These are phyloP conservation scores for Hemaris fuciformis DNA, from an alignment of 2,888 invertebrate species.

Conservation along the genomic window DNA sequence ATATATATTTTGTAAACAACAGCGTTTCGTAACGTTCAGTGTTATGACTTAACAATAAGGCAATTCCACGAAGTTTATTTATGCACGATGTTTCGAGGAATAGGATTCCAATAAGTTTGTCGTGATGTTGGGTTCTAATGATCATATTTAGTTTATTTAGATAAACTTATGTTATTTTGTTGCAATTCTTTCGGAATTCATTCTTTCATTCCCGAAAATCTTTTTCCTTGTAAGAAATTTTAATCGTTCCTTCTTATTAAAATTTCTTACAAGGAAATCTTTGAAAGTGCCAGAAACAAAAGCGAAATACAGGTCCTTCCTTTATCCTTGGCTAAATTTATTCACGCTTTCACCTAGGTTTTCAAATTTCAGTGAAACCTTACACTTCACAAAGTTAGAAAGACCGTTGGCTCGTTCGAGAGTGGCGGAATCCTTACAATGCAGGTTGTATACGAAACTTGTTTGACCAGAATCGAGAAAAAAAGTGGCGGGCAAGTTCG, in stretches of 20 bases:
- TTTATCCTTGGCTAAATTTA: background rate
- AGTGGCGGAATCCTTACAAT: constrained; percentile 81
- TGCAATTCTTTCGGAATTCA: no score
- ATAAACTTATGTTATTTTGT: background rate
- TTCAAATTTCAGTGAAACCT: constrained; percentile 44
- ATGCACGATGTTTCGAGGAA: background rate
- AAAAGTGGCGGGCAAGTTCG: constrained; percentile 80
- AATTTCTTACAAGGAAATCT: background rate
- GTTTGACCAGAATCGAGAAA: constrained; percentile 80
- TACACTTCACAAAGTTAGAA: constrained; percentile 61
- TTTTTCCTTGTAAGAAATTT: no score
- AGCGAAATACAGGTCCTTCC: background rate
- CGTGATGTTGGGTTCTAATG: background rate
- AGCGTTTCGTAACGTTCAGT: background rate
- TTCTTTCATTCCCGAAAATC: background rate
- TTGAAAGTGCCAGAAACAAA: background rate
- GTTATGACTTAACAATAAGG: constrained; percentile 1
- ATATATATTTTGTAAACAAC: constrained; percentile 2
- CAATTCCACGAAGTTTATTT: constrained; percentile 2
- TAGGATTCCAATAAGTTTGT: constrained; percentile 3
- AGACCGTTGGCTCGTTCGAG: constrained; percentile 70
- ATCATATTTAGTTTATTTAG: background rate
- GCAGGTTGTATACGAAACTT: constrained; percentile 81
- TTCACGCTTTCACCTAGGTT: constrained; percentile 14
- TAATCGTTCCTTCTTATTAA: background rate